Base-by-base conservation (phyloP, 2,888 invertebrate species). In the Mesoligia furuncula region DNA sequence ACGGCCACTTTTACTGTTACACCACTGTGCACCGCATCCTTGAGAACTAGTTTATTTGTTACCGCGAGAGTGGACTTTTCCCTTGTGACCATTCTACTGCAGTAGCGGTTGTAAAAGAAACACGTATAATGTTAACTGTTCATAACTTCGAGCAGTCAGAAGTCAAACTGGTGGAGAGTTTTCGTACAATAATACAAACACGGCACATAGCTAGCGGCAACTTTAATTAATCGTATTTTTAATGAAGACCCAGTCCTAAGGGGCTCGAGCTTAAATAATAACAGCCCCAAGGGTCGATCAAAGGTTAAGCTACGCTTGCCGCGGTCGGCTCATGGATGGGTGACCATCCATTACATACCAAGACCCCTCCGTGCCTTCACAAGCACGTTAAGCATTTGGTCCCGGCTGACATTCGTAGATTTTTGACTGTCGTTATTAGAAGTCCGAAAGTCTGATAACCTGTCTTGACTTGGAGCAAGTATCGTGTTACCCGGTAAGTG, bases 31-130 rank as follows among this genome's bases (percentile, higher is more conserved):
- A 31, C 31, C 54, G 65, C 72, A 85, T 75, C 73, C 75, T 73
- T 75, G 75, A 85, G 66, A 79, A 85, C 73, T 75, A 73, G n/a
- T 85, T 75, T 81, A 84, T 81, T 75, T 73, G 54, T 67, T 75
- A 79, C 68, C 36, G 70, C 65, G 48, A 62, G 62, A 70, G 69
- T 76, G 80, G 72, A 84, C 66, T 61, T 70, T 70, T 67, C 82
- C 61, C 85, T 61, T 31, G 79, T 24, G 82, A 48, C 67, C 64
- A 67, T 67, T 81, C 45, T 42, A 57, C 66, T 75, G 66, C 78
- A 62, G 42, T 70, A 24, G 59, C 15, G 57, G 62, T 45, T 39
- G 54, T 85, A 78, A 81, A 81, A 78, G 39, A 68, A 72, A 77
- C 76, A 71, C 64, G 57, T 76, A 64, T 62, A 51, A 57, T 45